Evolutionary conservation across 2,113 vertebrate genomes (phyloP).

Genomic region (Ramphastos sulfuratus): DNA sequence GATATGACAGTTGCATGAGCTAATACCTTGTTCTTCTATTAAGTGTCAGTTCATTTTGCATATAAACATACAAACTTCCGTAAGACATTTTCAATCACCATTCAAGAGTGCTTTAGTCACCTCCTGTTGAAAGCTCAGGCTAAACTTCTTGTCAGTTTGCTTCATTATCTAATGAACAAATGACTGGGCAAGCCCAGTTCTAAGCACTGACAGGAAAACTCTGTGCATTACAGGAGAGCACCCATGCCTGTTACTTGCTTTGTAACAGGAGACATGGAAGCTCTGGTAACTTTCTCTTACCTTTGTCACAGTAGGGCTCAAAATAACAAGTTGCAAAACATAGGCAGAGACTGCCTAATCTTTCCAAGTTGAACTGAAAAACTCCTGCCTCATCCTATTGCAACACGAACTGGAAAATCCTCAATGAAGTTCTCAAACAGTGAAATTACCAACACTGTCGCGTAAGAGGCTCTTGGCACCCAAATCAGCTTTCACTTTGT

Average conservation of each 20-base stretch:
- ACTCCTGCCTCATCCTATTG: not conserved
- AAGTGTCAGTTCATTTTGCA: not conserved
- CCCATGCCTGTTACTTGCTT: not conserved
- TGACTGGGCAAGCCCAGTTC: not conserved
- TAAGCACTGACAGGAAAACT: not conserved
- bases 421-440: not conserved
- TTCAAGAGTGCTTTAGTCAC: not conserved
- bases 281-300: not conserved
- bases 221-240: not conserved
- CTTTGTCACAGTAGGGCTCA: not conserved
- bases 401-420: not conserved
- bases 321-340: not conserved
- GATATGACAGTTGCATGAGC: rapidly evolving
- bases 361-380: not conserved
- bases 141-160: not conserved
- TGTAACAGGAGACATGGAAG: not conserved
- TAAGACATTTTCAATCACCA: not conserved
- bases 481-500: not conserved
- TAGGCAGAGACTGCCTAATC: not conserved
- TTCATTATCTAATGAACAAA: not conserved
- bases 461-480: not conserved
- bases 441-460: not conserved
- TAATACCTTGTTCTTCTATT: not conserved
- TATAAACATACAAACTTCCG: not conserved
- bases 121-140: not conserved